Base-by-base conservation (phyloP, 2,113 vertebrate genomes). In the Xenus cinereus region DNA sequence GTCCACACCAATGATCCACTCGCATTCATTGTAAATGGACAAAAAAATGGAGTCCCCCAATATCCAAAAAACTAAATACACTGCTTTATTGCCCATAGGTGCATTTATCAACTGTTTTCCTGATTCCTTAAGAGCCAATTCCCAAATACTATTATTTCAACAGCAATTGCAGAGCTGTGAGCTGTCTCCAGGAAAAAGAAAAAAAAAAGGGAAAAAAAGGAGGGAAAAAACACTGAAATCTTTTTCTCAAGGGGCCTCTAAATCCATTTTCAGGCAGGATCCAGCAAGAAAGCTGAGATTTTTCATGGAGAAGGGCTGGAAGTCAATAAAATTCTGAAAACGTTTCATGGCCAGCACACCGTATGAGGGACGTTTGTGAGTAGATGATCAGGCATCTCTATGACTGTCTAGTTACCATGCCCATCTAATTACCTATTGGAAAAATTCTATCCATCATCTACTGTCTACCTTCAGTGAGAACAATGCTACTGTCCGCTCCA, bases 381-480 rank as follows among this genome's bases (percentile, higher is more conserved):
- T 35, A 84, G 89, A 89, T 35, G 33, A 92, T 87, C 53, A 85
- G 71, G 74, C 53, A 79, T 84, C 94, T 89, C 84, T 74, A 88
- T 80, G 84, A 90, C 74, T 92, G 77, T 66, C 89, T 95, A 89
- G 66, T 85, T 91, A 95, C 87, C 33, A 62, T 54, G 74, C 63
- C 80, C 89, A 93, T 54, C 74, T 94, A 95, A 94, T 91, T 75
- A 97, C 62, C 92, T 79, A 54, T 10, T 43, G 66, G 87, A 92
- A 92, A 83, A 87, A 89, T 76, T 73, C 90, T 68, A 87, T 93
- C 90, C 80, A 84, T 94, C 94, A 93, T 84, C 87, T 83, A 41
- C 39, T 0, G 0, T 33, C 39, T 67, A 8, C 89, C 71, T 93
- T 89, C 81, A 32, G 6, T 14, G 30, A 76, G 62, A 94, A 53